Base-by-base conservation (phyloP, 2,888 invertebrate genomes). In the Lottia scabra region DNA sequence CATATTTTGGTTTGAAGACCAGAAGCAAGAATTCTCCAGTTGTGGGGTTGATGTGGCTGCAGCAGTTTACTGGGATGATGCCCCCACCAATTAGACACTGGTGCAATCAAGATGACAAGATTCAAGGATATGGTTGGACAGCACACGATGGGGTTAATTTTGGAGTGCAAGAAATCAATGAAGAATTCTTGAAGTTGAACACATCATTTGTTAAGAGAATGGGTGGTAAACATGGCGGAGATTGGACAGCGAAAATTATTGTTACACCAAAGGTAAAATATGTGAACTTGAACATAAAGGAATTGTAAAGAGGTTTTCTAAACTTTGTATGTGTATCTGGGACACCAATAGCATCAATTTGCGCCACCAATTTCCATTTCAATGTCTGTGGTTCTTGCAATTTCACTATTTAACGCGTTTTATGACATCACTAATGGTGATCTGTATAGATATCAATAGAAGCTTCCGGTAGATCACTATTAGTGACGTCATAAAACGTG, bases 41-140 rank as follows among this genome's bases (percentile, higher is more conserved):
- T 0, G 94, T 96, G 84, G 99, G 99, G 0, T 91, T 98, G 27
- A 98, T 99, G 97, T 99, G 98, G 99, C 96, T 98, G 87, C 93
- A 94, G 77, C 95, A 92, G 80, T 79, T 85, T n/a, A 80, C 80
- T 10, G 78, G 81, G 78, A 72, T 82, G 45, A 94, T 94, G 77
- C 94, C 94, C 78, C 95, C 95, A 0, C 93, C 95, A 48, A 92
- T 95, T 91, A 93, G 89, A 71, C 84, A 86, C 68, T 88, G 71
- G 94, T 94, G 77, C 93, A 94, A 83, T 94, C 95, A 10, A 95
- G 87, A 85, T 16, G 89, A 90, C 78, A 75, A 78, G 2, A 77
- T 89, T n/a, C 77, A 79, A 10, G 82, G 93, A 63, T 94, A 96
- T 87, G 95, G 96, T 0, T 99, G 99, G 99, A 89, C 93, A 6